Evolutionary conservation across 2,888 invertebrate genomes (phyloP).

Genomic region (Sphaeridia pumilis): DNA sequence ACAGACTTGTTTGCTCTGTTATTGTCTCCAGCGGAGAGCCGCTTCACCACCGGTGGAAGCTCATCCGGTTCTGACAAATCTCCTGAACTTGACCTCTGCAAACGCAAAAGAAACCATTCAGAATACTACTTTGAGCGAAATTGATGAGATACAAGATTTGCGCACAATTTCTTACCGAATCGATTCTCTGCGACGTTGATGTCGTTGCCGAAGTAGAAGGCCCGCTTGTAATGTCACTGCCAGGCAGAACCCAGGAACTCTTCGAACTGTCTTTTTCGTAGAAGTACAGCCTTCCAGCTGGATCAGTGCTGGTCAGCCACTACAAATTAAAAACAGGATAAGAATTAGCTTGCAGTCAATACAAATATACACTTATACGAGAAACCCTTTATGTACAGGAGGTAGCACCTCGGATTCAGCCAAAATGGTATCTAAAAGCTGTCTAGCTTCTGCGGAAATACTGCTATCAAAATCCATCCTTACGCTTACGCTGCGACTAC

Average conservation of each 20-base stretch:
- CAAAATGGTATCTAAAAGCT: constrained; percentile 12
- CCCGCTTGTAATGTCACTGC: no score
- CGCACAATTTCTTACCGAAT: no score
- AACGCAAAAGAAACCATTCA: no score
- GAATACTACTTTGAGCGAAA: no score
- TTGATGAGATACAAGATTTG: no score
- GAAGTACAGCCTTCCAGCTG: constrained; percentile 48
- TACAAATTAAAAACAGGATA: constrained; percentile 36
- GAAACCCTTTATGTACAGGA: no score
- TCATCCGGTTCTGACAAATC: constrained; percentile 7
- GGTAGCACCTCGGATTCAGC: constrained; percentile 14
- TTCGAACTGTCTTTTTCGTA: constrained; percentile 46
- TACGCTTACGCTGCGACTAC: no score
- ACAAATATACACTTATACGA: no score
- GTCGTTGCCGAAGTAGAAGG: not conserved
- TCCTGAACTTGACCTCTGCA: constrained; percentile 7
- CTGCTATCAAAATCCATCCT: no score
- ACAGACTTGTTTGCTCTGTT: no score
- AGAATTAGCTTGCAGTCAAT: not conserved
- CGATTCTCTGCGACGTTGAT: no score
- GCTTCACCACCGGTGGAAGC: constrained; percentile 21
- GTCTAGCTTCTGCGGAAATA: constrained; percentile 15
- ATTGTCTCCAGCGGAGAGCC: constrained; percentile 33
- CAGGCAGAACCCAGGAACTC: constrained; percentile 49
- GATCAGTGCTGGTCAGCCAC: constrained; percentile 49